Conservation (phyloP, 2,797 vertebrate species). For the Rhinophrynus dorsalis region DNA sequence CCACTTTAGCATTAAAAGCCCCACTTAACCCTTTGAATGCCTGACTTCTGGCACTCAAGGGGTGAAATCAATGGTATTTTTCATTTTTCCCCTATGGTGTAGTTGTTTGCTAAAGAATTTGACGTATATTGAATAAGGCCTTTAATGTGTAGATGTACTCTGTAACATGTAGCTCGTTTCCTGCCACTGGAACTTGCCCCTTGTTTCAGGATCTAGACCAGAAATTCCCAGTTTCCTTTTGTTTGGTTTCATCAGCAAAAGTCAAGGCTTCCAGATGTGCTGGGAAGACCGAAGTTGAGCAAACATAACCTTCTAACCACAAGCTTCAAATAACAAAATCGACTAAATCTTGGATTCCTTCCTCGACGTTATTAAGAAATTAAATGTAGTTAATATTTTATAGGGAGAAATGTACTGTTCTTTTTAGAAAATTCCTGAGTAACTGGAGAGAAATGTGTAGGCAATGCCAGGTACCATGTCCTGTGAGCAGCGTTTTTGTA, state of each 20-base stretch:
- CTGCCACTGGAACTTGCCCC: constrained; percentile 8
- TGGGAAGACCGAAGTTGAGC: constrained; percentile 5
- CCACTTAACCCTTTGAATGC: no score
- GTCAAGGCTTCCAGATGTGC: constrained; percentile 36
- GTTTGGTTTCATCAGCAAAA: constrained; percentile 36
- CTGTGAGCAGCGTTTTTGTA: no score
- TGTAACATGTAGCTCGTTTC: not conserved
- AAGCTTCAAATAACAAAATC: constrained; percentile 13
- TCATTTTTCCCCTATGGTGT: no score
- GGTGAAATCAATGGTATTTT: no score
- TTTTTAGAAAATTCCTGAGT: no score
- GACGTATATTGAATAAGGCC: no score
- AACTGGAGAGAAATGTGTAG: no score
- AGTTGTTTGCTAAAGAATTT: no score
- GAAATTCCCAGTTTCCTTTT: constrained; percentile 22
- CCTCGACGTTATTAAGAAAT: not conserved
- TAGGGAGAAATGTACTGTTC: not conserved
- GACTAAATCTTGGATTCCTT: not conserved
- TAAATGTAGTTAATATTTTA: not conserved
- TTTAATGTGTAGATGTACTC: no score
- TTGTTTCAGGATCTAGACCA: constrained; percentile 5
- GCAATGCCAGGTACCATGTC: no score
- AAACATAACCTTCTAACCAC: constrained; percentile 7
- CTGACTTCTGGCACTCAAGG: no score
- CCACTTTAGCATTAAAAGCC: no score